Conservation (phyloP, 2,797 vertebrate species). For the Leptodactylus fallax region DNA sequence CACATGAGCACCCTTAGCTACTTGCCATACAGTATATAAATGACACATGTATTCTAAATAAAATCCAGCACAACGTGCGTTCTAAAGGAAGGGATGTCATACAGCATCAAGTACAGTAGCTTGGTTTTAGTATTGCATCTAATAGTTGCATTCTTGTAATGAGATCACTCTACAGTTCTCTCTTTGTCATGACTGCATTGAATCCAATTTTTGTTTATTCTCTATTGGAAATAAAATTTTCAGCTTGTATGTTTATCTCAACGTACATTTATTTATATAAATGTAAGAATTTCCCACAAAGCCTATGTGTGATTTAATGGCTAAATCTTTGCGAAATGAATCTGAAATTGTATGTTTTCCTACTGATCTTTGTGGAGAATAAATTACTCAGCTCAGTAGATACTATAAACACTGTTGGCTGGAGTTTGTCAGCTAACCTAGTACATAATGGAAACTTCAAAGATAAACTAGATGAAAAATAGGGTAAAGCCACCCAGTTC, state of each 20-base stretch:
- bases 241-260: background rate
- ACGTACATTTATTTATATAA: background rate
- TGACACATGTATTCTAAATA: too few species aligned
- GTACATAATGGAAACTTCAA: background rate
- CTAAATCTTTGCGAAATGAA: background rate
- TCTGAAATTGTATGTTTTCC: background rate
- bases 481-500: background rate
- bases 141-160: too few species aligned
- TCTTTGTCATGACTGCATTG: background rate
- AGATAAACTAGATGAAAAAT: background rate
- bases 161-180: too few species aligned
- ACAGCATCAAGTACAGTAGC: too few species aligned
- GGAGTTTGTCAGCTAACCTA: background rate
- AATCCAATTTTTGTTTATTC: background rate
- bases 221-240: background rate
- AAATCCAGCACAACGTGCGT: too few species aligned
- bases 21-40: too few species aligned
- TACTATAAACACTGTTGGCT: background rate
- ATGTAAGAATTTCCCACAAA: background rate
- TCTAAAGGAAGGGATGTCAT: too few species aligned
- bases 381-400: slow-evolving; percentile 24
- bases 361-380: slow-evolving; percentile 19
- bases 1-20: too few species aligned
- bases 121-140: too few species aligned
- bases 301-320: slow-evolving; percentile 8